These are phyloP conservation scores for Dreissena rostriformis DNA, from an alignment of 1,140 invertebrate species.

Conservation along the genomic window DNA sequence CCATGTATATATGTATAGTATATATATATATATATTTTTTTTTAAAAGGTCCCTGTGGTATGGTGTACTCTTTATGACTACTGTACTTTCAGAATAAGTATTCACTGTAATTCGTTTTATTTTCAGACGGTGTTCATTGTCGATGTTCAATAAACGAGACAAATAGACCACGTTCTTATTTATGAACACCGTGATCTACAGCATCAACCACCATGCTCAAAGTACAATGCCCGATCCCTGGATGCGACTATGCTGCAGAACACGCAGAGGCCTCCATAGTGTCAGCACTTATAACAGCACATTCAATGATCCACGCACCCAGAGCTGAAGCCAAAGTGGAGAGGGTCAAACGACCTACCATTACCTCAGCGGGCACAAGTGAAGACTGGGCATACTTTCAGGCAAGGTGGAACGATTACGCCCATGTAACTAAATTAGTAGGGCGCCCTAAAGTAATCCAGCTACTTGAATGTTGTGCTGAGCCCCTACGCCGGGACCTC, in stretches of 20 bases:
- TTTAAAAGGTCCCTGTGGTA: too few species aligned
- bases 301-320: slow-evolving; percentile 5
- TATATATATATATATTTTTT: too few species aligned
- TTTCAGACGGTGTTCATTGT: too few species aligned
- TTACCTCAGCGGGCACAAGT: slow-evolving; percentile 16
- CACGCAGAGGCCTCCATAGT: slow-evolving; percentile 55
- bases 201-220: slow-evolving; percentile 43
- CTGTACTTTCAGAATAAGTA: too few species aligned
- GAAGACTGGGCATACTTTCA: slow-evolving; percentile 7
- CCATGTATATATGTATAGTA: too few species aligned
- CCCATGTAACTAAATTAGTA: slow-evolving; percentile 22
- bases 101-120: too few species aligned
- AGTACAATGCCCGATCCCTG: slow-evolving; percentile 55
- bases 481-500: slow-evolving; percentile 53
- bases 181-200: too few species aligned
- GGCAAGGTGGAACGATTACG: slow-evolving; percentile 15
- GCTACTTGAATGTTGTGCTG: slow-evolving; percentile 61
- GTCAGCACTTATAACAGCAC: slow-evolving; percentile 49
- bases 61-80: too few species aligned
- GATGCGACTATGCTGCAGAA: slow-evolving; percentile 47
- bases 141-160: too few species aligned
- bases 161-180: too few species aligned
- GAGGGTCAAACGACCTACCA: slow-evolving; percentile 49
- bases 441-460: slow-evolving; percentile 52
- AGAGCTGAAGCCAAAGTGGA: slow-evolving; percentile 49